Base-by-base conservation (phyloP, 2,888 invertebrate genomes). In the Drosophila prostipennis region DNA sequence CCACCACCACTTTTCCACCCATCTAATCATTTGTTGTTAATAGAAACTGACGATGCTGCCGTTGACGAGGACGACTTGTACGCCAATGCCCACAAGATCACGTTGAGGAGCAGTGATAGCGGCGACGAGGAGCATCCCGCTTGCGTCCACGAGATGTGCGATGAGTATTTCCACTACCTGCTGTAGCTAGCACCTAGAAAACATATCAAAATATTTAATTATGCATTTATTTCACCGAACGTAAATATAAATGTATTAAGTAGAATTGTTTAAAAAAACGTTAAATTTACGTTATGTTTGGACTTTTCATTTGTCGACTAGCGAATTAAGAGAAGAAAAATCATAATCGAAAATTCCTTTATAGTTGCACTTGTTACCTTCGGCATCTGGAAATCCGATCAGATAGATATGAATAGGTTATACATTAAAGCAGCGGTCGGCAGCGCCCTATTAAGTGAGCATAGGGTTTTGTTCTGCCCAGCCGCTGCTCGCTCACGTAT, bases 81-180 rank as follows among this genome's bases (percentile, higher is more conserved):
- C 58, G 81, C 89, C 34, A 91, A 91, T 77, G 91, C 91, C 11
- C 91, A 91, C 67, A 91, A 91, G 73, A 91, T 91, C 46, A 78
- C 86, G 11, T 49, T 87, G 43, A 81, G 86, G 48, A 80, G 77
- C 13, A 80, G 64, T 10, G 90, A 91, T 7, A 90, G 83, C 68
- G 90, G 88, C 29, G 91, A 90, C 32, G 91, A 91, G 48, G 87
- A 83, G n/a, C 65, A 72, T 39, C 52, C 69, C 39, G 68, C 84
- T 8, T 79, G 81, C n/a, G 55, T 89, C 11, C 88, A 82, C 39
- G 91, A 91, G 55, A 82, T 85, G 64, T 90, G 89, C 65, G 91
- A 90, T 77, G 90, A 90, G 79, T 89, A 88, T 55, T 90, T 90
- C 72, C 83, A 90, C 77, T 89, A 84, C 72, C 65, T 89, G 46